These are phyloP conservation scores for Agrypnus murinus DNA, from an alignment of 2,888 invertebrate species.

Conservation along the genomic window DNA sequence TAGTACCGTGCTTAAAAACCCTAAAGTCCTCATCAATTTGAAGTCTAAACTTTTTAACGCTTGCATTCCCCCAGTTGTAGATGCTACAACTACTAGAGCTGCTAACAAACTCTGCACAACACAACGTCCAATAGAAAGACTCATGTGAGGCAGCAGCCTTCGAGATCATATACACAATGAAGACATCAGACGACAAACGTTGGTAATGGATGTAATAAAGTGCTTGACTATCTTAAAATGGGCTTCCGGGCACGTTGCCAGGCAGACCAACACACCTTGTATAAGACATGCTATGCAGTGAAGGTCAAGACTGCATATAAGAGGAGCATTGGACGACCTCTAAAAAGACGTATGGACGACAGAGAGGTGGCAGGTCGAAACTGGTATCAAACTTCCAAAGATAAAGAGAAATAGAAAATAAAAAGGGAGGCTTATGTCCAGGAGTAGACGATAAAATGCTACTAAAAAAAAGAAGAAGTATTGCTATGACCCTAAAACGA, in stretches of 20 bases:
- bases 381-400: background rate
- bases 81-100: too few species aligned
- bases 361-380: background rate
- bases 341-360: background rate
- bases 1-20: background rate
- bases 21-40: background rate
- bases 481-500: too few species aligned
- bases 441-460: background rate
- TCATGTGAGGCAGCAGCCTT: background rate
- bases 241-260: background rate
- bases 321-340: background rate
- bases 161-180: constrained; percentile 5
- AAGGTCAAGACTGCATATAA: constrained; percentile 5
- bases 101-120: too few species aligned
- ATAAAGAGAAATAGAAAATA: background rate
- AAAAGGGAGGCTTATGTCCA: background rate
- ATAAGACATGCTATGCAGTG: too few species aligned
- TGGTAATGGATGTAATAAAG: constrained; percentile 3
- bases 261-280: too few species aligned
- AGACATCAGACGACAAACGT: background rate
- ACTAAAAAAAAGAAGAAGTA: too few species aligned
- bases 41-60: background rate
- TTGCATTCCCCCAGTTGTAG: background rate
- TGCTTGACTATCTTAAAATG: too few species aligned
- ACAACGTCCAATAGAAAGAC: constrained; percentile 2